Percentiles rank a stretch among this genome's conserved stretches.
These are phyloP conservation scores for Drepanosiphum platanoidis DNA, from an alignment of 2,888 invertebrate genomes.

Conservation along the genomic window DNA sequence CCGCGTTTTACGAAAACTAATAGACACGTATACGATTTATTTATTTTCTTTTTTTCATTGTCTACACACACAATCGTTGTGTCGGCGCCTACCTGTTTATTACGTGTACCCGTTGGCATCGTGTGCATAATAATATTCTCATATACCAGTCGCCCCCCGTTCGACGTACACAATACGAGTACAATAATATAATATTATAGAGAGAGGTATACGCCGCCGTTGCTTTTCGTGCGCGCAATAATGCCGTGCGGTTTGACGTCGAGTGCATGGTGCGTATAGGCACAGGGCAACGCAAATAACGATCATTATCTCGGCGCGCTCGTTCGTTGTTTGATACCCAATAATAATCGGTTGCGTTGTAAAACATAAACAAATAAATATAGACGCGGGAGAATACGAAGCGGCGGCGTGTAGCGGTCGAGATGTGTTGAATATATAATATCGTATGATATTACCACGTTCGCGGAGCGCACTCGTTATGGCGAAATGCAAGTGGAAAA, in stretches of 20 bases:
- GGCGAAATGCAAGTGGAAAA: no score
- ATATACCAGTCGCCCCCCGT: no score
- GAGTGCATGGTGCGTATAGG: no score
- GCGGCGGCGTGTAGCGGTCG: no score
- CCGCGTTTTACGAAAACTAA: neutral
- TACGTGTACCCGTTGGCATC: neutral
- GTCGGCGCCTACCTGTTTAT: neutral
- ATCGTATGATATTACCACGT: no score
- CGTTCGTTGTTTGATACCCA: slow-evolving; percentile 1
- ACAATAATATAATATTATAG: neutral
- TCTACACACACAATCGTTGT: neutral
- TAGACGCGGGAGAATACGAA: no score
- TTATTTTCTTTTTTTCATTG: slow-evolving; percentile 18
- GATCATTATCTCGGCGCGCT: slow-evolving; percentile 28
- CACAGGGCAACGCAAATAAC: slow-evolving; percentile 14
- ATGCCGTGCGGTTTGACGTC: neutral
- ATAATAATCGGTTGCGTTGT: slow-evolving; percentile 14
- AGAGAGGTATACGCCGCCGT: no score
- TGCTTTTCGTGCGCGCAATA: neutral
- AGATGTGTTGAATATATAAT: no score
- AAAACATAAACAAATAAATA: neutral
- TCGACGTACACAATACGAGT: neutral
- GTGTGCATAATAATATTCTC: neutral
- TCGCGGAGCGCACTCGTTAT: no score
- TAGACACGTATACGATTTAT: neutral